A percentile compares a stretch with the other conserved stretches of the same genome.
phyloP scores from a whole-genome alignment of 2,113 vertebrate species.

The Lamprologus speciosus region DNA sequence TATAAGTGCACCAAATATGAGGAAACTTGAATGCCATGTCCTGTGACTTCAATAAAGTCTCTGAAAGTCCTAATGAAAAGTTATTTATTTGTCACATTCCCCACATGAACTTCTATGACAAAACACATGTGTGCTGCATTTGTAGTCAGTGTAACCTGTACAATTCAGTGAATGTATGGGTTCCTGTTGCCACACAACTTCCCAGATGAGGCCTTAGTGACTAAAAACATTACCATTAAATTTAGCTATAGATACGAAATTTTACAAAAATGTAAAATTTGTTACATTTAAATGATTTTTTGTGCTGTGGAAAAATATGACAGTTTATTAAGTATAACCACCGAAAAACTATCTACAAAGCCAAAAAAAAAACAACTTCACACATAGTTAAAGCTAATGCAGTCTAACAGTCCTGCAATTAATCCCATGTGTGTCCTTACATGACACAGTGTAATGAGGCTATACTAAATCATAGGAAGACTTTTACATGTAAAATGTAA shows the following conservation, averaged over 20 bases:
- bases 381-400: neutral
- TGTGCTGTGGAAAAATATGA: neutral
- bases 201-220: neutral
- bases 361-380: neutral
- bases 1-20: neutral
- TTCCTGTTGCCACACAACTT: neutral
- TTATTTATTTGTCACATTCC: neutral
- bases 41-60: neutral
- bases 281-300: neutral
- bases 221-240: neutral
- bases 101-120: neutral
- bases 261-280: neutral
- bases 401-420: neutral
- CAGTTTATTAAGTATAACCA: neutral
- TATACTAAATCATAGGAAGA: neutral
- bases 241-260: neutral
- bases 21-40: neutral
- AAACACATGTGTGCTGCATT: neutral
- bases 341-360: neutral
- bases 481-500: neutral
- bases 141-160: neutral
- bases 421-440: neutral
- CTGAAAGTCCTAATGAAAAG: neutral
- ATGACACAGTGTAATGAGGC: neutral
- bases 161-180: neutral